Evolutionary conservation across 2,113 vertebrate species (phyloP).

Genomic region (Pyxicephalus adspersus): DNA sequence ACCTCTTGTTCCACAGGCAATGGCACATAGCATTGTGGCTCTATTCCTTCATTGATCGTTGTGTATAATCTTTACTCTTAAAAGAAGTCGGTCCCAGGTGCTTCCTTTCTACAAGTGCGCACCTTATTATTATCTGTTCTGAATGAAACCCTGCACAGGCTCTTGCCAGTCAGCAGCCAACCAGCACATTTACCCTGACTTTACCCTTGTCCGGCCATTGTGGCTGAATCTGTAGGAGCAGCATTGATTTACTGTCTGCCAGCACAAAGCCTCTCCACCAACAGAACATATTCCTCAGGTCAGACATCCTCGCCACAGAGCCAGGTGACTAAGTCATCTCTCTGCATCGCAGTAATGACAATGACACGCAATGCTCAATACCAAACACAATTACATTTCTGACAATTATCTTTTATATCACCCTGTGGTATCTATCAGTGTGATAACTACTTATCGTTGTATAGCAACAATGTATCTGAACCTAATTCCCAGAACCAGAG

Average conservation of each 20-base stretch:
- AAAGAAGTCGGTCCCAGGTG: constrained; percentile 32
- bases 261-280: constrained; percentile 12
- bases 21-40: neutral
- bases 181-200: constrained; percentile 22
- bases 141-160: neutral
- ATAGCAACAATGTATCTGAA: no score
- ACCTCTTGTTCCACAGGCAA: constrained; percentile 5
- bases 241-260: constrained; percentile 46
- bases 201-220: constrained; percentile 42
- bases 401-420: no score
- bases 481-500: no score
- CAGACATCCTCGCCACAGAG: constrained; percentile 1
- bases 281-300: neutral
- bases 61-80: constrained; percentile 36
- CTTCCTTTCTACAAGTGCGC: constrained; percentile 11
- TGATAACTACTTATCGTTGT: no score
- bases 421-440: no score
- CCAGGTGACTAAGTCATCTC: neutral
- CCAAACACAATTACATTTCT: no score
- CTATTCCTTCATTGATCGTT: constrained; percentile 46
- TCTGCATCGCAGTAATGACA: neutral
- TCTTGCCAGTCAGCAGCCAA: neutral
- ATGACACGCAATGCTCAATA: neutral
- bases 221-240: constrained; percentile 9
- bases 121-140: constrained; percentile 7